Evolutionary conservation across 2,113 vertebrate genomes (phyloP), one percentile per base, ranked within the genome.

Genomic region (Spermophilus dauricus): DNA sequence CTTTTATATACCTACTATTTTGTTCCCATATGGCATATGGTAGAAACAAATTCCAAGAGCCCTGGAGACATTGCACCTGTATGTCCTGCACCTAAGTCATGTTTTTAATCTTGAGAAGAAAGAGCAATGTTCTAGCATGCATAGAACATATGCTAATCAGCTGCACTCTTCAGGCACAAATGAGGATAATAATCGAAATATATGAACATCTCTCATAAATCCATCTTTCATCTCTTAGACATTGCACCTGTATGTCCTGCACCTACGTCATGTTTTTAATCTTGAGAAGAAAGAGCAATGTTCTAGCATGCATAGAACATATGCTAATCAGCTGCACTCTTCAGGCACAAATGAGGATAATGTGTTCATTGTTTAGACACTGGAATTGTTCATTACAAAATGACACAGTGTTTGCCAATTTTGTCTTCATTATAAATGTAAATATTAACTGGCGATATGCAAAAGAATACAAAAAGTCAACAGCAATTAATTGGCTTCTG

Each of bases 391-490:
- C 99, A 99, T 99, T 99, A 99, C 99, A 99, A 99, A 99, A 99
- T 99, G 99, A 99, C 99, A 99, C 99, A 99, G 98, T 99, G 99
- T 99, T 99, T 99, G 99, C 99, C 99, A 99, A 99, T 99, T 99
- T 99, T 99, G 99, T 99, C 99, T 99, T 99, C 99, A 99, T 99
- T 99, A 99, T 99, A 99, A 99, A 99, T 99, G 99, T 99, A 99
- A 99, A 99, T 99, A 99, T 99, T 99, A 99, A 99, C 99, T 99
- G 98, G 98, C 1, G 98, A 99, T 99, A 99, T 99, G 99, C 98
- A 98, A 99, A 99, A 99, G 98, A 99, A 99, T 99, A 99, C 99
- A 99, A 99, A 99, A 99, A 99, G 99, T 99, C 99, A 99, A 99
- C 99, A 99, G 99, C 99, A 99, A 99, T 99, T 99, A 99, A 99